Base-by-base conservation (phyloP, 2,113 vertebrate species). In the Megatriorchis doriae region DNA sequence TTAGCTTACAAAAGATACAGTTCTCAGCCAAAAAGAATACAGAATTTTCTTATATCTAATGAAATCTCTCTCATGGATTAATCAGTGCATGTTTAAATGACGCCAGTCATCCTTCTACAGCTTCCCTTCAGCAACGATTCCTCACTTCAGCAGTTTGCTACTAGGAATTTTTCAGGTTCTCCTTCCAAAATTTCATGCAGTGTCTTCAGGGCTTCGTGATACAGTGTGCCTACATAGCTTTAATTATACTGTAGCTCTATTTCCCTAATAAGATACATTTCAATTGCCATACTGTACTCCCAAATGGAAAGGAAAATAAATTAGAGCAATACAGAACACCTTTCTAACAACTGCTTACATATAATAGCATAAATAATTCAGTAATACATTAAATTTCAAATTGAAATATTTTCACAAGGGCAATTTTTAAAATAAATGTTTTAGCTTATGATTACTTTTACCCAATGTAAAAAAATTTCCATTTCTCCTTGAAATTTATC, bases 311-410 rank as follows among this genome's bases (percentile, higher is more conserved):
- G 55, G 42, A 88, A 95, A 96, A 93, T 55, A 94, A 88, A 74
- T 84, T 74, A 94, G 59, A 75, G 71, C 74, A 86, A 86, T 78
- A 79, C 6, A 50, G 91, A 71, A 75, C 65, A 93, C 75, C 47
- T 81, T 91, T 65, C 36, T 88, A 70, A 81, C n/a, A 93, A 87
- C 9, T 74, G 29, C 73, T 62, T 31, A 59, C 65, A 68, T 67
- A 81, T 42, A 93, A 83, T 36, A 79, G 43, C 31, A 75, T 83
- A 86, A 94, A 92, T 75, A 86, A 93, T 91, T 94, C 83, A 91
- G 59, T 74, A 78, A 86, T 34, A 34, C 34, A 68, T 78, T 90
- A 10, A 58, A 79, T 9, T 68, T 91, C 48, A 65, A 85, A 85
- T 2, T 29, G 63, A 93, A 96, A 26, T 91, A 93, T 87, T 90